Conservation (phyloP, 2,797 vertebrate genomes). For the Leptatherina wallacei region DNA sequence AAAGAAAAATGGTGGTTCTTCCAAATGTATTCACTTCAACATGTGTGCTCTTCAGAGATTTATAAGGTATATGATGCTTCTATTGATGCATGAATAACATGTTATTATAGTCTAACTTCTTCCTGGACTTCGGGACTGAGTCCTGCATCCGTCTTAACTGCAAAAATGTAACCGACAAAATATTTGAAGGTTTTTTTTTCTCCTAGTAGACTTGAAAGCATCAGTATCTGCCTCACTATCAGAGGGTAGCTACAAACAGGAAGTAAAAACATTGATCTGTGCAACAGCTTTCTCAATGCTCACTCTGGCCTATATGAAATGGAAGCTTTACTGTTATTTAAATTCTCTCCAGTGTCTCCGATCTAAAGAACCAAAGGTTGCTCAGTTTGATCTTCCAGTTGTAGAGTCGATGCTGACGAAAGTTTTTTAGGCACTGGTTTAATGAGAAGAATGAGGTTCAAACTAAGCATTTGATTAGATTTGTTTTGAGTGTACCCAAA, state of each 20-base stretch:
- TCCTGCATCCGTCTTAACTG: neutral
- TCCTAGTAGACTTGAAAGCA: neutral
- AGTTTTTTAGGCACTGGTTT: no score
- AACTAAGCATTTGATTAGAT: neutral
- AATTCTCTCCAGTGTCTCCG: neutral
- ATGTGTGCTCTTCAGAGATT: neutral
- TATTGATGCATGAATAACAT: neutral
- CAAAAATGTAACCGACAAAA: neutral
- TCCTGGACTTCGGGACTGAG: neutral
- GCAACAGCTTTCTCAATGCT: neutral
- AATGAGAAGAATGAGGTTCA: neutral
- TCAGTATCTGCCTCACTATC: neutral
- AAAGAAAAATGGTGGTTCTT: neutral
- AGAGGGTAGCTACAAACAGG: no score
- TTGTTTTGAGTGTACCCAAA: neutral
- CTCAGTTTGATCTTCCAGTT: neutral
- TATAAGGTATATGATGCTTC: neutral
- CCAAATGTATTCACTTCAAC: neutral
- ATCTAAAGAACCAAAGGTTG: neutral
- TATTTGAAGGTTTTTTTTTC: neutral
- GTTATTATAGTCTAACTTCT: neutral
- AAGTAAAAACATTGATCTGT: neutral
- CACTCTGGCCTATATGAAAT: neutral
- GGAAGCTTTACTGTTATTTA: neutral
- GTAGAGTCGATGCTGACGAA: neutral